Evolutionary conservation across 1,140 invertebrate genomes (phyloP).

Genomic region (Brachionus angularis): DNA sequence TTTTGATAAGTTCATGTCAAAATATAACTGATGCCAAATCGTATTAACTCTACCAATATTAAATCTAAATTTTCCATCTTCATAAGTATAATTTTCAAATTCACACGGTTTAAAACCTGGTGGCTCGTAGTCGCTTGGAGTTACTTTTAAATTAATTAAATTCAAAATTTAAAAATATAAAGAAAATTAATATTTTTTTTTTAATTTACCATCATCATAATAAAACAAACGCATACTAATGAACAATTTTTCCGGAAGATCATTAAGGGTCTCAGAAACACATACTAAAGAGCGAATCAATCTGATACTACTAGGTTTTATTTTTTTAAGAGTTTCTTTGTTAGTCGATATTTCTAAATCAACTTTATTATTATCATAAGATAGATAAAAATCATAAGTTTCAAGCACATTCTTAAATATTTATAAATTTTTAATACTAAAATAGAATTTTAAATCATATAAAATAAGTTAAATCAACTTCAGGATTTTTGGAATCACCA

Average conservation of each 20-base stretch:
- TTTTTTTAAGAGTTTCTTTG: too few species aligned
- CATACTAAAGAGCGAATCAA: neutral
- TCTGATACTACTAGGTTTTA: neutral
- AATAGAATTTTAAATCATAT: neutral
- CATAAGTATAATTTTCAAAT: slow-evolving; percentile 15
- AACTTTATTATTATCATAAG: slow-evolving; percentile 7
- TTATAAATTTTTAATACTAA: neutral
- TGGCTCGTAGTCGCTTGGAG: neutral
- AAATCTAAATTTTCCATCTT: neutral
- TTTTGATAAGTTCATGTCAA: neutral
- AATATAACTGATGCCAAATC: neutral
- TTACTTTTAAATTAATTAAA: neutral
- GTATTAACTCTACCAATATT: neutral
- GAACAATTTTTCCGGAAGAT: too few species aligned
- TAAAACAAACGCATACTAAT: too few species aligned
- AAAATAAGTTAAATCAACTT: slow-evolving; percentile 7
- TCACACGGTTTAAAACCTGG: slow-evolving; percentile 19
- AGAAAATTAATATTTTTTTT: neutral
- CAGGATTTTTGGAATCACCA: neutral
- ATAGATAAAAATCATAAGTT: slow-evolving; percentile 28
- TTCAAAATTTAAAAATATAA: neutral
- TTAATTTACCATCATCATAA: too few species aligned
- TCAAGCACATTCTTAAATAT: neutral
- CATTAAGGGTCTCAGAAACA: too few species aligned
- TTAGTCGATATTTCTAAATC: slow-evolving; percentile 9